Evolutionary conservation across 2,113 vertebrate genomes (phyloP).

Genomic region (Dryoscopus gambensis): DNA sequence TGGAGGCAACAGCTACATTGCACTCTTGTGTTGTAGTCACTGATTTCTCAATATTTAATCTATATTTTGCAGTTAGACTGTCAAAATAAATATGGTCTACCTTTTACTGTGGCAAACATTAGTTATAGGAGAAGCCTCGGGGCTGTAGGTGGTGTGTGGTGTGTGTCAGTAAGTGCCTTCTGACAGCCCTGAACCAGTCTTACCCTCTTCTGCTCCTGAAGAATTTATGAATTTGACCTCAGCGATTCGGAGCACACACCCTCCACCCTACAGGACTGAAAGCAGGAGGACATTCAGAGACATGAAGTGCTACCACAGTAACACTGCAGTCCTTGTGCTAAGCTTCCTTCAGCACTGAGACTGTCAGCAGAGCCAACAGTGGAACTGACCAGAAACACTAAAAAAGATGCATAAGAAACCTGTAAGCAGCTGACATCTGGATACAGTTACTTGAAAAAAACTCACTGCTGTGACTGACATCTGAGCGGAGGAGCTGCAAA

Average conservation of each 20-base stretch:
- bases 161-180: neutral
- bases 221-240: neutral
- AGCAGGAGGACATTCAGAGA: neutral
- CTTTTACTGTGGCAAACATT: neutral
- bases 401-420: neutral
- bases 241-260: neutral
- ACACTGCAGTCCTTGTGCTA: neutral
- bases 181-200: neutral
- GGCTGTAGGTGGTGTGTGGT: neutral
- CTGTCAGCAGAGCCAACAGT: neutral
- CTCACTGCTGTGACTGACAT: neutral
- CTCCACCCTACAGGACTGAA: neutral
- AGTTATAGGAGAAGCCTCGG: accelerated
- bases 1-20: neutral
- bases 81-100: neutral
- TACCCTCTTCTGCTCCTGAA: neutral
- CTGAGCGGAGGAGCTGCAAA: neutral
- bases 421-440: slow-evolving; percentile 20
- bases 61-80: neutral
- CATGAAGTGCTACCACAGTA: neutral
- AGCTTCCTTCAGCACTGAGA: neutral
- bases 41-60: neutral
- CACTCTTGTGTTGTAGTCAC: neutral
- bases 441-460: neutral
- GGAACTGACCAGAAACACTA: neutral